Conservation (phyloP, 1,140 invertebrate genomes). For the Cydia strobilella region DNA sequence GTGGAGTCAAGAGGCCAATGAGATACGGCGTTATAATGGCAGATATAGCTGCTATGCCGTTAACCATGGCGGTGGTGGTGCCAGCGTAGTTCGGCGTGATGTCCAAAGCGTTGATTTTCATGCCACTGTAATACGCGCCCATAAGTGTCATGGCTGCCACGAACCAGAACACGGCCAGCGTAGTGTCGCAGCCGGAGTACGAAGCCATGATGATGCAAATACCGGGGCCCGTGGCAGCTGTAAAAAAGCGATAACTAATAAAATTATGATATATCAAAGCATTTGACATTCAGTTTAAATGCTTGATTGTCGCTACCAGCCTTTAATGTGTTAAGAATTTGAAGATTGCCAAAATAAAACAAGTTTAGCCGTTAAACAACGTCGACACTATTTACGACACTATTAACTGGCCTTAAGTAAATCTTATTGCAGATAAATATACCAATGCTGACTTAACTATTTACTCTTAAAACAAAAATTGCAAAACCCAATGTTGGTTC, state of each 20-base stretch:
- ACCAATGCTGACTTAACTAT: too few relatives aligned
- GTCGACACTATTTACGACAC: too few relatives aligned
- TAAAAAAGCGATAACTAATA: conserved; percentile 34
- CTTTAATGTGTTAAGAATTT: too few relatives aligned
- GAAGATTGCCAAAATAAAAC: too few relatives aligned
- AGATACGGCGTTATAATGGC: conserved; percentile 89
- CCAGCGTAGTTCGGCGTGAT: conserved; percentile 91
- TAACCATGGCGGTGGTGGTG: conserved; percentile 90
- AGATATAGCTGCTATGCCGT: conserved; percentile 90
- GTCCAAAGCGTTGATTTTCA: conserved; percentile 91
- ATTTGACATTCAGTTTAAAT: too few relatives aligned
- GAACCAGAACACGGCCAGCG: conserved; percentile 84
- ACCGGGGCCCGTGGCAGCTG: conserved; percentile 87
- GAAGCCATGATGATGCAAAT: conserved; percentile 90
- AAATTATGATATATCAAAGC: too few relatives aligned
- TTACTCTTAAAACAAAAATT: too few relatives aligned
- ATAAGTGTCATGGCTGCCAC: conserved; percentile 87
- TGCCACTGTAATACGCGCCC: conserved; percentile 88
- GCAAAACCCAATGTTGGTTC: too few relatives aligned
- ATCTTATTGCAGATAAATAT: too few relatives aligned
- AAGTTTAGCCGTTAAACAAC: too few relatives aligned
- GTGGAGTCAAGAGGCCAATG: conserved; percentile 87
- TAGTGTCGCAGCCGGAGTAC: conserved; percentile 88
- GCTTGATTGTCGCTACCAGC: too few relatives aligned
- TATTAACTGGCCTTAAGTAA: too few relatives aligned